Evolutionary conservation across 2,888 invertebrate genomes (phyloP).

Genomic region (Cheilosia scutellata): DNA sequence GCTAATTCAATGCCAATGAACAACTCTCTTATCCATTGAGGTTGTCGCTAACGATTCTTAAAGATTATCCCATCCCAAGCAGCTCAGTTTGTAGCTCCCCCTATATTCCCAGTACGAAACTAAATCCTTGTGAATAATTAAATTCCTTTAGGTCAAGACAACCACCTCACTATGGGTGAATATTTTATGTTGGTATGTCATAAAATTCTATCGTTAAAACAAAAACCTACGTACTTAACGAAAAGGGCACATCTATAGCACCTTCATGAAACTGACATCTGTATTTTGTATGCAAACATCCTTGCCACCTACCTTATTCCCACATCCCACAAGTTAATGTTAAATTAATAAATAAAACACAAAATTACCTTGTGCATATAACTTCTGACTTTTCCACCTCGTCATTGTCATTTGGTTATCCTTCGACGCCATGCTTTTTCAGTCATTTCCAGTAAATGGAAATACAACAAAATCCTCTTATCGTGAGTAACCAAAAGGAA

Average conservation of each 20-base stretch:
- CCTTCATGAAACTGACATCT: conserved; percentile 32
- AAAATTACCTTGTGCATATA: conserved; percentile 45
- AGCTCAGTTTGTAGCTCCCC: neutral
- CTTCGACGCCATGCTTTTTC: neutral
- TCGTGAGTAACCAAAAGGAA: conserved; percentile 13
- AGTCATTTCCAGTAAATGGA: neutral
- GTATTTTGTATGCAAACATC: neutral
- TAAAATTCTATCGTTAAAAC: conserved; percentile 39
- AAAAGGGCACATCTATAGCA: neutral
- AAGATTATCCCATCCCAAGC: conserved; percentile 24
- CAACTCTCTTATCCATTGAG: conserved; percentile 31
- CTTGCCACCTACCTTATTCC: neutral
- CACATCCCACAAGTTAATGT: conserved; percentile 18
- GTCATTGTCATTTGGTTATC: conserved; percentile 8
- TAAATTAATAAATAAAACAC: conserved; percentile 53
- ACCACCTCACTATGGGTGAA: conserved; percentile 42
- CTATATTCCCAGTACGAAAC: neutral
- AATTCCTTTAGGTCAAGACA: conserved; percentile 36
- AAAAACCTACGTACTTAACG: neutral
- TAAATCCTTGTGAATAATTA: conserved; percentile 56
- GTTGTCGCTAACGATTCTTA: conserved; percentile 42
- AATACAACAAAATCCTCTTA: conserved; percentile 41
- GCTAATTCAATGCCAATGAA: conserved; percentile 41
- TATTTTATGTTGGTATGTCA: conserved; percentile 56
- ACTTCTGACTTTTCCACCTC: conserved; percentile 29